Base-by-base conservation (phyloP, 2,888 invertebrate species). In the Lordiphosa fenestrarum region DNA sequence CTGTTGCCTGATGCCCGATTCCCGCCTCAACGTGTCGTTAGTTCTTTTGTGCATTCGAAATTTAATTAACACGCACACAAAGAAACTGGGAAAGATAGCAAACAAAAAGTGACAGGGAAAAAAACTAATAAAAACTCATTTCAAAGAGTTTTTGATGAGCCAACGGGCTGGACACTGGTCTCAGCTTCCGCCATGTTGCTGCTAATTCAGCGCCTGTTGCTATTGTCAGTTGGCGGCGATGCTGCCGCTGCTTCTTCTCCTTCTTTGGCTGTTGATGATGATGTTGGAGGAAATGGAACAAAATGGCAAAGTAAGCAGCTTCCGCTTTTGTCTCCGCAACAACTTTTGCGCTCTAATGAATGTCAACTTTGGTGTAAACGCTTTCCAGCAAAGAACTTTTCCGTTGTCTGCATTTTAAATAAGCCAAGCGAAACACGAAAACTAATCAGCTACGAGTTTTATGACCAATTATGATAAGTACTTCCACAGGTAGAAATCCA, bases 191-290 rank as follows among this genome's bases (percentile, higher is more conserved):
- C 53, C 49, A 37, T 48, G 55, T 40, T 35, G 37, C 62, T 75
- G 76, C 81, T 83, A 83, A 80, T 83, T 80, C 76, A 64, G 72
- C 61, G 84, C 76, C 84, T 81, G 77, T 84, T 77, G 76, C 76
- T 75, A 69, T 80, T 75, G 73, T 69, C 63, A 50, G 48, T 12
- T 36, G 40, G 23, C 9, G 40, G 23, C 9, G 40, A 39, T 36
- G 21, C 15, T 21, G 35, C 3, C 3, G 19, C 19, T 19, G 19
- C 19, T 19, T 2, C 19, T 19, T 3, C 19, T 19, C 19, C 19
- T 19, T 19, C 3, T 19, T 3, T 3, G 2, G 19, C 3, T 4
- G 49, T 9, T 25, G 38, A 13, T 30, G 46, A 19, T 61, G 39
- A 40, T 56, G 38, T 48, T 48, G 57, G 49, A 56, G 62, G 62